Base-by-base conservation (phyloP, 2,797 vertebrate species). In the Avahi laniger region DNA sequence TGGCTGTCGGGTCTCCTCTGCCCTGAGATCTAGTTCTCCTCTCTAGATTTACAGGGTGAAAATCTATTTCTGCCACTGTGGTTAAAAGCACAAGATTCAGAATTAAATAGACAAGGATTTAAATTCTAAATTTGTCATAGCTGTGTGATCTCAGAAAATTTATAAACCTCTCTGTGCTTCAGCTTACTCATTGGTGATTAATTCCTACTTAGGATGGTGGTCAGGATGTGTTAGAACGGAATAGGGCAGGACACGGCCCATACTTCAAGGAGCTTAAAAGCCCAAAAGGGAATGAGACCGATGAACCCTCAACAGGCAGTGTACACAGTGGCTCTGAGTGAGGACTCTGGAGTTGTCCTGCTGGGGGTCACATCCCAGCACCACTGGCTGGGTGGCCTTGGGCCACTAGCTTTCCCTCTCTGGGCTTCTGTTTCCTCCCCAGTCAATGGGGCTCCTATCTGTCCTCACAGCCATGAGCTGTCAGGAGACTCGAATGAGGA, bases 281-380 rank as follows among this genome's bases (percentile, higher is more conserved):
- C 57, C 9, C 52, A 2, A 9, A 13, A 7, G 18, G 33, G 52
- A 73, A n/a, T 35, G 43, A 73, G 18, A 20, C 18, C 14, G n/a
- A 17, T 30, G 7, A 9, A 5, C 10, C 10, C 12, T 67, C 26
- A 26, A 2, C 8, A 35, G 41, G 52, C 18, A 38, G 41, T 22
- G 24, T 30, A 24, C 17, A 7, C 4, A 1, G 38, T 12, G 28
- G 14, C 41, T 15, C 30, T 18, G 0, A 0, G 9, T 26, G 61
- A 61, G 33, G 67, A 28, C 9, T 8, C 10, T 20, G 15, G 41
- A 75, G n/a, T 52, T 11, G 4, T 35, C 22, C 11, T 11, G 15
- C 10, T 6, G 41, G 11, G 28, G 18, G 5, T 54, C 35, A 81
- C 7, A 35, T 28, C 26, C 48, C 50, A 33, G 69, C 33, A 3